Evolutionary conservation across 2,113 vertebrate species (phyloP).

Genomic region (Otis tarda): DNA sequence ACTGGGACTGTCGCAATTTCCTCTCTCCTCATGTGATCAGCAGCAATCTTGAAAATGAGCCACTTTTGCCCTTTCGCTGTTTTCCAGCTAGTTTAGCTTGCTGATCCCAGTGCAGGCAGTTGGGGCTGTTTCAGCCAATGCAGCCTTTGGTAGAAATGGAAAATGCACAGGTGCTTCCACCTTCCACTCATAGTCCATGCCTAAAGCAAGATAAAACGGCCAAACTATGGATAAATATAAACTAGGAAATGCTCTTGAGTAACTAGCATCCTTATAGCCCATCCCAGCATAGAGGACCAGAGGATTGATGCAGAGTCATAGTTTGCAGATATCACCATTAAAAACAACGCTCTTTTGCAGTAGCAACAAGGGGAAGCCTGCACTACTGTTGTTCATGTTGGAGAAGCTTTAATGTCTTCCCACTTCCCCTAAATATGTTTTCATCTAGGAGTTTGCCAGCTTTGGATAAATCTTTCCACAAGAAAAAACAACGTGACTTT

Average conservation of each 20-base stretch:
- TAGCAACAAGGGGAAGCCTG: not conserved
- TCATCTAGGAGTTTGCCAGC: not conserved
- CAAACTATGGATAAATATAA: not conserved
- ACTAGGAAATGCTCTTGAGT: not conserved
- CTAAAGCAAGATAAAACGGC: not conserved
- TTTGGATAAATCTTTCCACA: not conserved
- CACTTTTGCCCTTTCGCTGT: not conserved
- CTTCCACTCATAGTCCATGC: not conserved
- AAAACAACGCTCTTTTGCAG: not conserved
- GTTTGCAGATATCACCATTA: not conserved
- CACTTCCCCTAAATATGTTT: not conserved
- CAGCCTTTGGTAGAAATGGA: not conserved
- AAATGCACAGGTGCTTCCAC: accelerated
- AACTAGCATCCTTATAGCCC: not conserved
- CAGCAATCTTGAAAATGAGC: not conserved
- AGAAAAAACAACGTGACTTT: not conserved
- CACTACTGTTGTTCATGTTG: not conserved
- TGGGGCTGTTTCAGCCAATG: not conserved
- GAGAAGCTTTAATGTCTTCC: not conserved
- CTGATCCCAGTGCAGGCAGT: not conserved
- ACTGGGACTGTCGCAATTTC: not conserved
- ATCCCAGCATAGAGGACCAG: not conserved
- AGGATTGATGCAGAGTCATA: not conserved
- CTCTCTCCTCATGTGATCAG: not conserved
- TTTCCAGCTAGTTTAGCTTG: not conserved